Conservation (phyloP, 2,888 invertebrate species). For the Anorthoa munda region DNA sequence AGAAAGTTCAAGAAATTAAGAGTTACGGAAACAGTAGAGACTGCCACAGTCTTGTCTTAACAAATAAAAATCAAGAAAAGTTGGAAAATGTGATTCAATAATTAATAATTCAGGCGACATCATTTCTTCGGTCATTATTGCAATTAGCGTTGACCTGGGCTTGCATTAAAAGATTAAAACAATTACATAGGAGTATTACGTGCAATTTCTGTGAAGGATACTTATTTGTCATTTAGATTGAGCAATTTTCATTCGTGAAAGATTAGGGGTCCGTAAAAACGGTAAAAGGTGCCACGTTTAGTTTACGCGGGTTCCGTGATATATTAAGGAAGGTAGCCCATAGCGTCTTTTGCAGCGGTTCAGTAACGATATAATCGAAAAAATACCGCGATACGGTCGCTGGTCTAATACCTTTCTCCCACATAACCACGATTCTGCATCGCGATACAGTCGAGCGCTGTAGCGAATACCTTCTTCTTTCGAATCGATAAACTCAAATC, state of each 20-base stretch:
- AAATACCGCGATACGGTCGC: no score
- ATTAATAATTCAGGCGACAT: slow-evolving; percentile 25
- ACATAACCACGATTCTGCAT: no score
- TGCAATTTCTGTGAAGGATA: slow-evolving; percentile 21
- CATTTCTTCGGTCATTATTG: slow-evolving; percentile 31
- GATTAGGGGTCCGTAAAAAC: slow-evolving; percentile 4
- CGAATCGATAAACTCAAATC: no score
- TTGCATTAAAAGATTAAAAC: slow-evolving; percentile 21
- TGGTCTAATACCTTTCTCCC: no score
- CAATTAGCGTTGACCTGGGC: slow-evolving; percentile 36
- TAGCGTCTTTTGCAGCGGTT: no score
- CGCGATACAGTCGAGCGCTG: no score
- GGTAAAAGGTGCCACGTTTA: neutral
- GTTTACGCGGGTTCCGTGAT: no score
- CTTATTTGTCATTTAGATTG: slow-evolving; percentile 26
- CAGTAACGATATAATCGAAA: no score
- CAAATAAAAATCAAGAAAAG: slow-evolving; percentile 16
- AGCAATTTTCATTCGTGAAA: slow-evolving; percentile 25
- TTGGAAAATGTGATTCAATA: slow-evolving; percentile 21
- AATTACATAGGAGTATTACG: slow-evolving; percentile 35
- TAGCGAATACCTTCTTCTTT: no score
- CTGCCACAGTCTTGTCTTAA: neutral
- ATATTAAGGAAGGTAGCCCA: no score
- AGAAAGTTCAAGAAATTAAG: neutral
- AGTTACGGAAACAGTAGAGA: slow-evolving; percentile 1